Evolutionary conservation across 2,888 invertebrate species (phyloP), one percentile per base, ranked within the genome.

Genomic region (Pedicia rivosa): DNA sequence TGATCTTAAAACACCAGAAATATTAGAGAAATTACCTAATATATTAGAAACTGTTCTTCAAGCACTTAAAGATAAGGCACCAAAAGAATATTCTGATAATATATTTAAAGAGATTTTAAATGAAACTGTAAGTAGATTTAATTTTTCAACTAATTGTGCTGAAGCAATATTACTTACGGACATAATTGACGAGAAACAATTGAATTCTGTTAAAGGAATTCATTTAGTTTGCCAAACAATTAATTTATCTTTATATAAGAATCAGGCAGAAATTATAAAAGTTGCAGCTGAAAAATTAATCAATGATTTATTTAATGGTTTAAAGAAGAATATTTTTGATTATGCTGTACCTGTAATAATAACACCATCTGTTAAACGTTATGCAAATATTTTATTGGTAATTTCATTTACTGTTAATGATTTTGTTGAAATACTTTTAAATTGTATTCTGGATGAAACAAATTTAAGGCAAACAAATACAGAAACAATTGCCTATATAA

Each of bases 1-100:
- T 45, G 62, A 66, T 46, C 51, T 61, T 41, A 63, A 59, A 36
- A 64, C 66, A 46, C 48, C 64, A 14, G 60, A 64, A 44, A 50
- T 65, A 4, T 53, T 54, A 36, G 55, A 56, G 36, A 52, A 57
- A 37, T 52, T 70, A 7, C 63, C 64, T 3, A 36, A 45, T 8
- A 40, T 48, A 4, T 41, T 63, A 3, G 43, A 49, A 33, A 48
- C 42, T 8, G 6, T 20, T 5, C 8, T 20, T 6, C 20, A 20
- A 6, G 20, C 5, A n/a, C n/a, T n/a, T n/a, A n/a, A n/a, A n/a
- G n/a, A n/a, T n/a, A n/a, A n/a, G n/a, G n/a, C n/a, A n/a, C n/a
- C n/a, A n/a, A n/a, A n/a, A n/a, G n/a, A n/a, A n/a, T n/a, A n/a
- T n/a, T n/a, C n/a, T n/a, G n/a, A n/a, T n/a, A n/a, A n/a, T n/a